Base-by-base conservation (phyloP, 2,113 vertebrate genomes). In the Ochotona princeps region DNA sequence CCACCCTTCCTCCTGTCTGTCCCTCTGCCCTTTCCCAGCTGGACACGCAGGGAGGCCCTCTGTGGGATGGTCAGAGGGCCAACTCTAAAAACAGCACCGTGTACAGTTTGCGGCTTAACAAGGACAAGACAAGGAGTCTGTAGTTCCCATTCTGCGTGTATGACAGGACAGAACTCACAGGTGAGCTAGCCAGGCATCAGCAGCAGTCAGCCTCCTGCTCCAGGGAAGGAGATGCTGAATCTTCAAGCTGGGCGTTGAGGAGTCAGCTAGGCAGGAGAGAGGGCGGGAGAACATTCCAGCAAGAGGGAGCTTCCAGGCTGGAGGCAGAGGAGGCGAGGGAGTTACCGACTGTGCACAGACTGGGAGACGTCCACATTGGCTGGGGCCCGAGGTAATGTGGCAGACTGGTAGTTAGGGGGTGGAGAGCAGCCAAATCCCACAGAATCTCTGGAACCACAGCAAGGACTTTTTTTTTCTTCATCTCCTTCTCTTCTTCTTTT, bases 261-360 rank as follows among this genome's bases (percentile, higher is more conserved):
- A 23, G 28, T 20, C 35, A 28, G 49, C 82, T 67, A 78, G 49
- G 23, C 7, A 23, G 32, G 10, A 11, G 49, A n/a, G 75, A 65
- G 35, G 13, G 6, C 87, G 76, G 96, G 70, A 88, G 60, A 72
- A 69, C 8, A 23, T 83, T 88, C 82, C 83, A 93, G 47, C 49
- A 18, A 12, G n/a, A 67, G 21, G 79, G 12, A 63, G 38, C 38
- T 78, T 73, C 70, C 13, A 63, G 28, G 30, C 15, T 75, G 63
- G 51, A 35, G 61, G 54, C 44, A 11, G 44, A 57, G 61, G 2
- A 51, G 7, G 5, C 1, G 30, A 86, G 28, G 32, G 17, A 18
- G 26, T 25, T 4, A 38, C 38, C 28, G 30, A 44, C n/a, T 44
- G 5, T 44, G 83, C 86, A 38, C 11, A 84, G 47, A 76, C n/a